phyloP scores from a whole-genome alignment of 2,797 vertebrate genomes.

The Pangasius macronema region DNA sequence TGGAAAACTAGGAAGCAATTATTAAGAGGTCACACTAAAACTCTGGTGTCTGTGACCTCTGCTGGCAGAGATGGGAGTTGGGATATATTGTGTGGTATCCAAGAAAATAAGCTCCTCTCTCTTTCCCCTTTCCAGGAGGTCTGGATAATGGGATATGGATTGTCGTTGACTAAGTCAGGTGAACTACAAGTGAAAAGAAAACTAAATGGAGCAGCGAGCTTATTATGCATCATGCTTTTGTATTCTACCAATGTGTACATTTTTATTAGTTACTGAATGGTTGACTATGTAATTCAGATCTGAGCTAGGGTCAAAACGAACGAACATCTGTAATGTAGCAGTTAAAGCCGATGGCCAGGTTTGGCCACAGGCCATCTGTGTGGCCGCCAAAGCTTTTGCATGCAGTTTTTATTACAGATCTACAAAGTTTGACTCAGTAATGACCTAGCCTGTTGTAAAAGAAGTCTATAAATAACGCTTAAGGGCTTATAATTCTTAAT shows the following conservation, averaged over 20 bases:
- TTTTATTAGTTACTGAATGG: constrained; percentile 14
- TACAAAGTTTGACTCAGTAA: constrained; percentile 16
- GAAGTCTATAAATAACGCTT: constrained; percentile 21
- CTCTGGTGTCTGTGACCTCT: neutral
- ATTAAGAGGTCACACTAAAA: neutral
- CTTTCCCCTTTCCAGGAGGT: neutral
- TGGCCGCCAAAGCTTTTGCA: constrained; percentile 12
- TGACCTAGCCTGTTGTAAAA: constrained; percentile 17
- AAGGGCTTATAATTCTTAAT: constrained; percentile 2
- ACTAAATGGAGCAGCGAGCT: neutral
- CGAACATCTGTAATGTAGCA: constrained; percentile 13
- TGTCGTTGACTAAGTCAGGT: neutral
- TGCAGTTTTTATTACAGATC: constrained; percentile 27
- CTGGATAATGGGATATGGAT: neutral
- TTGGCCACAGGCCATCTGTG: constrained; percentile 1
- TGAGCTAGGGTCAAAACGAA: neutral
- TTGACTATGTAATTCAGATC: constrained; percentile 12
- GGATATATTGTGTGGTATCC: neutral
- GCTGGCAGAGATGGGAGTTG: neutral
- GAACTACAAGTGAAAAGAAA: neutral
- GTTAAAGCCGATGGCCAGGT: constrained; percentile 19
- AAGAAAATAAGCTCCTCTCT: neutral
- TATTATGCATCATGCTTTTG: neutral
- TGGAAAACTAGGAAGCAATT: neutral
- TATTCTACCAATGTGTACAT: neutral